Base-by-base conservation (phyloP, 1,140 invertebrate species). In the Camponotus vicinus region DNA sequence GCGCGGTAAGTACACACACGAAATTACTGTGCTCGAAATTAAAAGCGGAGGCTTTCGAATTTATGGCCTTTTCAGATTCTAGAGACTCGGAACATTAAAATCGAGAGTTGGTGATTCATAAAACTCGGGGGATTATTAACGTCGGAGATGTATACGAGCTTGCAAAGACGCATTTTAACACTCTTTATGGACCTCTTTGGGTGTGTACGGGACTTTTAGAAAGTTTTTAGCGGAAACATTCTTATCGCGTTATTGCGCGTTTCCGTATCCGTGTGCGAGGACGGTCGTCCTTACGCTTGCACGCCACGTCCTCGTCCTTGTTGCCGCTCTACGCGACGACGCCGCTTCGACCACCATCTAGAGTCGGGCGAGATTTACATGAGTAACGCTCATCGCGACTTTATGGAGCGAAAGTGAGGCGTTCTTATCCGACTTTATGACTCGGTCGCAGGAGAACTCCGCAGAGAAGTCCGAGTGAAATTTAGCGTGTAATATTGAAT, bases 401-500 rank as follows among this genome's bases (percentile, higher is more conserved):
- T 83, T 83, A 83, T 83, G 69, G 79, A 49, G 79, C 79, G 55
- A 83, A 83, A 75, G 79, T 75, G 79, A 83, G 67, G 40, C 69
- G 40, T 83, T 61, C 79, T 83, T 83, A 83, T 83, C 79, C 69
- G 79, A 61, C 79, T 83, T 73, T 61, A 82, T 52, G 67, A 82
- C 67, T 82, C 52, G 70, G 37, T 18, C 27, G 52, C 27, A 13
- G 45, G 79, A 83, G 69, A 75, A 83, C 55, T 73, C 40, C 15
- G 11, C 0, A 6, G 67, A 73, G 27, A 73, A 82, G 67, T 82
- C 79, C 55, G 79, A 71, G 67, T 73, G 79, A 83, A 83, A 83
- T 83, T 83, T 83, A 83, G 79, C 79, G 79, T 83, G 69, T 83
- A 83, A 83, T 83, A 83, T 83, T 83, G 79, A 83, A 83, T 83